These are phyloP conservation scores for Nasua narica DNA, from an alignment of 2,797 vertebrate genomes.

Conservation along the genomic window DNA sequence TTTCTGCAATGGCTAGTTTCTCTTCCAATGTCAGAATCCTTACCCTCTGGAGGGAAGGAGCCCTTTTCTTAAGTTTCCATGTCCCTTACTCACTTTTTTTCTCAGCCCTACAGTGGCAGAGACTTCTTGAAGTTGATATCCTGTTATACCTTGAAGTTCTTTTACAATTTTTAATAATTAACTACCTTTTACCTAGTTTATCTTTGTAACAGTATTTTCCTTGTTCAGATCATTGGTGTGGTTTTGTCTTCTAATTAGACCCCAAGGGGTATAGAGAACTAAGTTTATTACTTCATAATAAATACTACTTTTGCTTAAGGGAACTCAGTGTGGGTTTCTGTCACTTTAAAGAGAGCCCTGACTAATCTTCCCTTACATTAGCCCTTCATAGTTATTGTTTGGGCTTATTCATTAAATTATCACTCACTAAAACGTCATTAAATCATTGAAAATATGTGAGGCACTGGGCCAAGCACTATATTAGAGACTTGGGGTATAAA, in stretches of 20 bases:
- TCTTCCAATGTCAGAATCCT: neutral
- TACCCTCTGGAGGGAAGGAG: neutral
- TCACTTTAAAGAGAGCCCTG: neutral
- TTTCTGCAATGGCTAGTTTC: neutral
- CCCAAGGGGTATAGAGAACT: neutral
- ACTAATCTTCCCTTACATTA: neutral
- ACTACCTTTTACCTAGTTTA: neutral
- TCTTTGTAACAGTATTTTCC: neutral
- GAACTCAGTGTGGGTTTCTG: neutral
- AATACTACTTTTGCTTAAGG: neutral
- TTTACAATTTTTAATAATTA: neutral
- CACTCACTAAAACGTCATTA: neutral
- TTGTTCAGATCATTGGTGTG: neutral
- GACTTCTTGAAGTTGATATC: neutral
- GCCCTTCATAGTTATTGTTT: neutral
- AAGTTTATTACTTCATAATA: neutral
- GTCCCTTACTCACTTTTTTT: neutral
- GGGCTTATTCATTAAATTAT: neutral
- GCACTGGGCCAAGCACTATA: neutral
- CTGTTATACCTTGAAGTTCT: neutral
- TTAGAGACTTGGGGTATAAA: neutral
- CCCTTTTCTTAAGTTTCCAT: neutral
- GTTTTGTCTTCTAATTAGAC: neutral
- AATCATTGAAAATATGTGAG: neutral
- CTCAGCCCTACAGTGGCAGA: neutral